These are phyloP conservation scores for Sebastes glaucus DNA, from an alignment of 2,797 vertebrate species.

Conservation along the genomic window DNA sequence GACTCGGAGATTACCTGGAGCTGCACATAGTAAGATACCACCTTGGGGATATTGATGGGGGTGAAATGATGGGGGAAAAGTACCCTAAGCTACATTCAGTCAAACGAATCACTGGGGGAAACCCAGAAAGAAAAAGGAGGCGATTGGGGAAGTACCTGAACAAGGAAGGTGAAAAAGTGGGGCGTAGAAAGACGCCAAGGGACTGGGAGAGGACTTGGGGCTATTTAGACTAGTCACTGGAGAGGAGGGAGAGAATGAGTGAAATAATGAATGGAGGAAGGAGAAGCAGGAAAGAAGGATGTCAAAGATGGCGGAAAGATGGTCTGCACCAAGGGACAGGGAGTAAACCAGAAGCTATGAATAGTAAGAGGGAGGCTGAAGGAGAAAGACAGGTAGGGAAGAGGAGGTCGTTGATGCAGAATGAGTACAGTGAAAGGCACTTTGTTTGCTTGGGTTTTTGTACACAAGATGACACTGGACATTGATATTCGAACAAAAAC, in stretches of 20 bases:
- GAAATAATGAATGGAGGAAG: not conserved
- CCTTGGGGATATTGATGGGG: not conserved
- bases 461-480: not conserved
- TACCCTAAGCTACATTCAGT: not conserved
- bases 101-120: not conserved
- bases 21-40: constrained; percentile 91
- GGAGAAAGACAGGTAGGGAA: not conserved
- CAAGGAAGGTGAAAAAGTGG: not conserved
- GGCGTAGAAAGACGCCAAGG: not conserved
- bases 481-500: not conserved
- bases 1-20: constrained; percentile 93
- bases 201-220: not conserved
- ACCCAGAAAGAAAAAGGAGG: not conserved
- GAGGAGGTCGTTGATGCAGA: not conserved
- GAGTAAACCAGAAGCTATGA: not conserved
- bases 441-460: not conserved
- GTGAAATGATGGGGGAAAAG: not conserved
- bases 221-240: not conserved
- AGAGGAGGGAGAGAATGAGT: not conserved
- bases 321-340: not conserved
- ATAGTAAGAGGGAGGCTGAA: not conserved
- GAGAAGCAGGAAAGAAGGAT: not conserved
- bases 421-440: not conserved
- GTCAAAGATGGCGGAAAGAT: not conserved
- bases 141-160: not conserved